A percentile compares a stretch with the other conserved stretches of the same genome.
Evolutionary conservation across 2,888 invertebrate species (phyloP).

Genomic region (Parelbella ahira): DNA sequence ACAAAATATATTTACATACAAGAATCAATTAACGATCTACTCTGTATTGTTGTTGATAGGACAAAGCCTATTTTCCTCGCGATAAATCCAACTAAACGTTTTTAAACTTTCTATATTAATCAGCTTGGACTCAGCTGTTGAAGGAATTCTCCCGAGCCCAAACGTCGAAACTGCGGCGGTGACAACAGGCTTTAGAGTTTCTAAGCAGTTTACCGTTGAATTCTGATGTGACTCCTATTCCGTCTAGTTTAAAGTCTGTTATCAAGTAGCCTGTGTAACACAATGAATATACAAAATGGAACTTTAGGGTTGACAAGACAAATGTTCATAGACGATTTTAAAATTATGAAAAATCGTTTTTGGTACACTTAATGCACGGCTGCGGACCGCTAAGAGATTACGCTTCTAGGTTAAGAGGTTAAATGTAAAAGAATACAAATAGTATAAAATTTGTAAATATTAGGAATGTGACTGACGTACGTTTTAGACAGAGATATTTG

Average conservation of each 20-base stretch:
- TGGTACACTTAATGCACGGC: slow-evolving; percentile 7
- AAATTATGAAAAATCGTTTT: slow-evolving; percentile 23
- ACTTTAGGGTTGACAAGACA: slow-evolving; percentile 24
- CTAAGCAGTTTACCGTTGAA: slow-evolving; percentile 7
- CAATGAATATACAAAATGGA: slow-evolving; percentile 20
- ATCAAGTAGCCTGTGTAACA: neutral
- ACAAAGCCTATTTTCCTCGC: slow-evolving; percentile 33
- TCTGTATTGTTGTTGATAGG: slow-evolving; percentile 38
- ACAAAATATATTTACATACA: no score
- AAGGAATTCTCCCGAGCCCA: slow-evolving; percentile 43
- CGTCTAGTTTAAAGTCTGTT: neutral
- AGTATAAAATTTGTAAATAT: no score
- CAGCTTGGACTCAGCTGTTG: slow-evolving; percentile 61
- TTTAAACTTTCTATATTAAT: slow-evolving; percentile 54
- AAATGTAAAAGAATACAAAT: no score
- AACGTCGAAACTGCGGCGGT: slow-evolving; percentile 35
- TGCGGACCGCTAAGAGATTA: slow-evolving; percentile 12
- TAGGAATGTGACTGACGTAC: no score
- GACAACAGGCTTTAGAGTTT: slow-evolving; percentile 27
- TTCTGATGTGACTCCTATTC: slow-evolving; percentile 1
- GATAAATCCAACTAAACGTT: slow-evolving; percentile 42
- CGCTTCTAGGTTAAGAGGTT: no score
- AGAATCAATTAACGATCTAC: no score
- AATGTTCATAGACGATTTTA: slow-evolving; percentile 20
- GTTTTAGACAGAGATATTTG: no score